Percentiles rank a stretch among this genome's conserved stretches.
These are phyloP conservation scores for Indicator maculatus DNA, from an alignment of 2,113 vertebrate genomes.

Conservation along the genomic window DNA sequence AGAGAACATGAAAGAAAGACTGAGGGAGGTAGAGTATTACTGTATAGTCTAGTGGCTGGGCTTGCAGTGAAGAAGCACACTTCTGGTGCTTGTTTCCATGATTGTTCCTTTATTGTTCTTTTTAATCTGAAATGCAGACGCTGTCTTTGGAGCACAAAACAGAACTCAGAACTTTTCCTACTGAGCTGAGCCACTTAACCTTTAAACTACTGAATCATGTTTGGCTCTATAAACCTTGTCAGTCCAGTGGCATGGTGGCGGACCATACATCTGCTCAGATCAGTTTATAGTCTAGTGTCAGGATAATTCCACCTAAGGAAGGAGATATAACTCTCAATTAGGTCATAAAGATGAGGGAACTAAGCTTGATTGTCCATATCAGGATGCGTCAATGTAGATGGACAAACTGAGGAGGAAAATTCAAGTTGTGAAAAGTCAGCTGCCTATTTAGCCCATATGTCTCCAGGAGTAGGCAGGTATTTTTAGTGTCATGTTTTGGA, in stretches of 20 bases:
- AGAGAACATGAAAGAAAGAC: neutral
- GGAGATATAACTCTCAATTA: neutral
- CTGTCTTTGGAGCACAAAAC: neutral
- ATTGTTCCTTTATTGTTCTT: neutral
- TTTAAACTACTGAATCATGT: neutral
- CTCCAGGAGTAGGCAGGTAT: neutral
- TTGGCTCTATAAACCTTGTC: neutral
- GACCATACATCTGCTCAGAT: rapidly evolving
- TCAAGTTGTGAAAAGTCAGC: neutral
- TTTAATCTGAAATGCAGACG: neutral
- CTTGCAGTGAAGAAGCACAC: neutral
- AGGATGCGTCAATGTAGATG: neutral
- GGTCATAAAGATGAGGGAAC: neutral
- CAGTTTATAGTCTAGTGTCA: neutral
- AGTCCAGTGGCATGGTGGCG: no score
- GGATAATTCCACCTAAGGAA: neutral
- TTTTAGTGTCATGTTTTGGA: neutral
- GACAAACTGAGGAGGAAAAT: neutral
- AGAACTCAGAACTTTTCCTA: neutral
- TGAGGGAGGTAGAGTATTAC: neutral
- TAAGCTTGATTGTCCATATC: neutral
- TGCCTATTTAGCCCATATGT: neutral
- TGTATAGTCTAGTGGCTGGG: neutral
- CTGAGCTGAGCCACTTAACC: neutral
- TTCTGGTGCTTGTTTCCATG: neutral